Percentiles rank a stretch among this genome's conserved stretches.
Evolutionary conservation across 2,113 vertebrate species (phyloP).

Genomic region (Phainopepla nitens): DNA sequence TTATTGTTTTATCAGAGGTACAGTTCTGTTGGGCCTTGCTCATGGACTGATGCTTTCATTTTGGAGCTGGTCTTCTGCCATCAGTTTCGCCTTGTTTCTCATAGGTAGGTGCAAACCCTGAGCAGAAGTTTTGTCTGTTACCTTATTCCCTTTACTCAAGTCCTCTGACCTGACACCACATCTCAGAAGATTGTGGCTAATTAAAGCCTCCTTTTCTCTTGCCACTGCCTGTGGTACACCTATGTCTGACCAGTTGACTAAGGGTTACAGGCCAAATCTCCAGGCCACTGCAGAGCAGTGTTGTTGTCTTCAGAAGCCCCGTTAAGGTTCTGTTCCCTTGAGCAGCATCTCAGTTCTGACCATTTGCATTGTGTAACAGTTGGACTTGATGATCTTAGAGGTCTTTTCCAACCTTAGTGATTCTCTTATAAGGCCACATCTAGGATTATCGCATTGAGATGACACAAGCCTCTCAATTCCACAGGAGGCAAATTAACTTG

Average conservation of each 20-base stretch:
- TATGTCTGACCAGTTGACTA: not conserved
- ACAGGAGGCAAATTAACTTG: not conserved
- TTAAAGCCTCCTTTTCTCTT: not conserved
- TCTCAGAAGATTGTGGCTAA: not conserved
- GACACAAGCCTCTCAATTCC: not conserved
- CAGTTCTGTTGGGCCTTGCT: constrained; percentile 50
- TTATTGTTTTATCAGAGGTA: constrained; percentile 28
- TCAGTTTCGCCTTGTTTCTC: constrained; percentile 37
- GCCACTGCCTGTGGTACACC: not conserved
- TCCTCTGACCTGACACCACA: not conserved
- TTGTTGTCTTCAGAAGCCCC: not conserved
- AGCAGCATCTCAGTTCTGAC: not conserved
- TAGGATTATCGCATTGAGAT: not conserved
- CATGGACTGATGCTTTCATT: constrained; percentile 65
- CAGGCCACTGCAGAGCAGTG: not conserved
- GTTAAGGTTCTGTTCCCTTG: not conserved
- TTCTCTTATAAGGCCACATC: not conserved
- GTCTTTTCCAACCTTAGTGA: not conserved
- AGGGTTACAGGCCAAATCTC: not conserved
- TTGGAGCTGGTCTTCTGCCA: constrained; percentile 46
- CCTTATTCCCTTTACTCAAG: not conserved
- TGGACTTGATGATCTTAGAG: not conserved
- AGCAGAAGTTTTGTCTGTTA: not conserved
- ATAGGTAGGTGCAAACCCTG: constrained; percentile 32
- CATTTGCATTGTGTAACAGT: not conserved